Evolutionary conservation across 2,113 vertebrate genomes (phyloP).

Genomic region (Heptranchias perlo): DNA sequence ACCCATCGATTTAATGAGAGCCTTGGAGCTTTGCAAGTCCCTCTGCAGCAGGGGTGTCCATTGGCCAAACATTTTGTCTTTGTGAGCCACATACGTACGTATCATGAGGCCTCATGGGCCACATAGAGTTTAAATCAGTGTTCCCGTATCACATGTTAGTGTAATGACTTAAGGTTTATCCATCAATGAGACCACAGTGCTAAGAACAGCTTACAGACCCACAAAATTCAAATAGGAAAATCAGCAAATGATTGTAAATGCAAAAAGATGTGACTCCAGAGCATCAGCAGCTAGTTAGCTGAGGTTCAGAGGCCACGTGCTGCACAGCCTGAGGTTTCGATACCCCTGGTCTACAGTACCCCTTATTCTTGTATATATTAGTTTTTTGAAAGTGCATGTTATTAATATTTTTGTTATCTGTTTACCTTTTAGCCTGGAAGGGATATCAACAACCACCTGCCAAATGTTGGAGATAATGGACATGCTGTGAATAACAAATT

Average conservation of each 20-base stretch:
- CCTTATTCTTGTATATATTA: background rate
- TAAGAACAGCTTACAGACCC: too few relatives aligned
- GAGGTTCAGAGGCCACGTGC: background rate
- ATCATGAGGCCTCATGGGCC: background rate
- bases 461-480: constrained; percentile 62
- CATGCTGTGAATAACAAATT: constrained; percentile 68
- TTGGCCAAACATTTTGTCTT: constrained; percentile 2
- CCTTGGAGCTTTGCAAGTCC: background rate
- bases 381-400: background rate
- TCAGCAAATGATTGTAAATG: background rate
- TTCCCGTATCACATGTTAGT: background rate
- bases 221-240: background rate
- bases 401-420: constrained; percentile 32
- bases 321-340: background rate
- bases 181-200: background rate
- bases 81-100: background rate
- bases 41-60: background rate
- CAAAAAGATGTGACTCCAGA: background rate
- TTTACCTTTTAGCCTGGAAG: constrained; percentile 63
- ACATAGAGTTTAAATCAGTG: background rate
- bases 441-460: constrained; percentile 56
- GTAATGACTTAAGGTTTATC: background rate
- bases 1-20: background rate
- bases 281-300: background rate
- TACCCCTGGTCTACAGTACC: background rate